These are phyloP conservation scores for Chelon labrosus DNA, from an alignment of 2,797 vertebrate genomes.

Conservation along the genomic window DNA sequence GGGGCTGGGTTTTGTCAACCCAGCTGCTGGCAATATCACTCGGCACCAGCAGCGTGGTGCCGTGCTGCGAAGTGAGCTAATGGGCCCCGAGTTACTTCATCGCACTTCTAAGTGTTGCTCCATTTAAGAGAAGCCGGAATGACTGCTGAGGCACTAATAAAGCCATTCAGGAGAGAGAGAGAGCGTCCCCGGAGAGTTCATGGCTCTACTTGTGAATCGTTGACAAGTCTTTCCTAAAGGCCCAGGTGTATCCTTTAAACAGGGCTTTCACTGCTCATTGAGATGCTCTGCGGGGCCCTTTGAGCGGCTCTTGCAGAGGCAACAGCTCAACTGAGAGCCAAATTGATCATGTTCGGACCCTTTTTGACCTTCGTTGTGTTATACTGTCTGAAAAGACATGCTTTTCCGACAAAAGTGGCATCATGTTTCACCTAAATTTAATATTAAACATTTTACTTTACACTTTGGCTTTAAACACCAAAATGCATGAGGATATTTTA, in stretches of 20 bases:
- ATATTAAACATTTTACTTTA: not conserved
- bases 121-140: conserved; percentile 82
- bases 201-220: conserved; percentile 63
- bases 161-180: conserved; percentile 73
- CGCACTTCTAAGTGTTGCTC: conserved; percentile 85
- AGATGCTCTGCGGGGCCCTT: conserved; percentile 27
- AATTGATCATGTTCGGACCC: not conserved
- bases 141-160: conserved; percentile 85
- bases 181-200: conserved; percentile 58
- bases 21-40: conserved; percentile 88
- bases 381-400: not conserved
- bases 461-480: not conserved
- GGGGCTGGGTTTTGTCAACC: conserved; percentile 67
- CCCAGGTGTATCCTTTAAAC: conserved; percentile 79
- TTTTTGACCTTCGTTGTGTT: not conserved
- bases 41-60: conserved; percentile 78
- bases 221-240: conserved; percentile 72
- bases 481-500: not conserved
- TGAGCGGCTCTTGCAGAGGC: conserved; percentile 41
- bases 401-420: not conserved
- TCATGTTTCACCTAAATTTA: not conserved
- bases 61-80: conserved; percentile 81
- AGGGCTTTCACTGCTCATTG: conserved; percentile 53
- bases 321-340: conserved; percentile 10
- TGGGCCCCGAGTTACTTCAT: conserved; percentile 86